A percentile compares a stretch with the other conserved stretches of the same genome.
Conservation (phyloP, 2,797 vertebrate genomes). For the Gallinago nigripennis region DNA sequence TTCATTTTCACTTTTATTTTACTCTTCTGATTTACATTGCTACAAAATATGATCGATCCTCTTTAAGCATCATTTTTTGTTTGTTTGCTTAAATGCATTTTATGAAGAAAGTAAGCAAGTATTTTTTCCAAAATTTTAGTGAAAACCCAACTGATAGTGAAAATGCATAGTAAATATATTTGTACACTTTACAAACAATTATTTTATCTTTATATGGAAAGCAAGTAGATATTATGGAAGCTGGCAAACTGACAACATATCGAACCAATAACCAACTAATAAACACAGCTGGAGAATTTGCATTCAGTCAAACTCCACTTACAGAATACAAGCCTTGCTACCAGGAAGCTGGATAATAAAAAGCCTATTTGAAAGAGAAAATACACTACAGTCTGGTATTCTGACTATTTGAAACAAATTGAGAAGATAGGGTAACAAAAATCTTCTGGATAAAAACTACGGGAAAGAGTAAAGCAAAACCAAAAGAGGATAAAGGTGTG, state of each 20-base stretch:
- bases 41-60: neutral
- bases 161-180: neutral
- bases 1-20: constrained; percentile 19
- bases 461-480: neutral
- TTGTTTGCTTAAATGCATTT: neutral
- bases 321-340: neutral
- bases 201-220: neutral
- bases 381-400: neutral
- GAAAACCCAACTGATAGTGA: neutral
- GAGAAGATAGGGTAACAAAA: neutral
- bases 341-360: neutral
- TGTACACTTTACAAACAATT: neutral
- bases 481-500: neutral
- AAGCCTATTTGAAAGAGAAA: neutral
- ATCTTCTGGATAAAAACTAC: neutral
- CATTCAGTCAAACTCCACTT: neutral
- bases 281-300: constrained; percentile 37
- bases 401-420: neutral
- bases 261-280: neutral
- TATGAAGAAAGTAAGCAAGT: neutral
- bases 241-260: neutral
- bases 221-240: neutral
- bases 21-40: neutral
- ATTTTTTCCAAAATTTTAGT: neutral
- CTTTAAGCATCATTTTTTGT: neutral